Evolutionary conservation across 2,797 vertebrate species (phyloP).

Genomic region (Muraenolepis orangiensis): DNA sequence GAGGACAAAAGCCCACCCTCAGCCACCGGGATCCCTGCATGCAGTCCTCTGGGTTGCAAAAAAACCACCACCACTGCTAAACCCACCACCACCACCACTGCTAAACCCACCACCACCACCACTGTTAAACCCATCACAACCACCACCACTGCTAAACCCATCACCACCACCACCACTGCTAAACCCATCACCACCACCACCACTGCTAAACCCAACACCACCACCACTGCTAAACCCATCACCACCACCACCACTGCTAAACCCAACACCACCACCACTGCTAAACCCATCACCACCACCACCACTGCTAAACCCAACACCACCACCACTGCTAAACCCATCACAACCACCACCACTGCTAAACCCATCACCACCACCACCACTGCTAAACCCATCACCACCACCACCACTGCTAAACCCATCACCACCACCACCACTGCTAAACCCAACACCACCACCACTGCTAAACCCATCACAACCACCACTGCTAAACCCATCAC

Average conservation of each 20-base stretch:
- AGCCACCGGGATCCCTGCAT: background rate
- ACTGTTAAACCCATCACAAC: too few species aligned
- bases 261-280: too few species aligned
- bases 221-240: background rate
- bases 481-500: fast-evolving
- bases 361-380: background rate
- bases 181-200: background rate
- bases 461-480: fast-evolving
- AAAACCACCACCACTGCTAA: too few species aligned
- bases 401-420: background rate
- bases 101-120: too few species aligned
- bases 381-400: background rate
- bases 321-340: background rate
- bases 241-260: background rate
- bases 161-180: background rate
- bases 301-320: background rate
- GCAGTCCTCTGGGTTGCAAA: too few species aligned
- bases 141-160: too few species aligned
- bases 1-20: background rate
- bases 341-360: background rate
- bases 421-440: background rate
- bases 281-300: background rate
- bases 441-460: background rate
- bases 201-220: background rate
- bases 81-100: too few species aligned